These are phyloP conservation scores for Apis florea DNA, from an alignment of 1,140 invertebrate species.

Conservation along the genomic window DNA sequence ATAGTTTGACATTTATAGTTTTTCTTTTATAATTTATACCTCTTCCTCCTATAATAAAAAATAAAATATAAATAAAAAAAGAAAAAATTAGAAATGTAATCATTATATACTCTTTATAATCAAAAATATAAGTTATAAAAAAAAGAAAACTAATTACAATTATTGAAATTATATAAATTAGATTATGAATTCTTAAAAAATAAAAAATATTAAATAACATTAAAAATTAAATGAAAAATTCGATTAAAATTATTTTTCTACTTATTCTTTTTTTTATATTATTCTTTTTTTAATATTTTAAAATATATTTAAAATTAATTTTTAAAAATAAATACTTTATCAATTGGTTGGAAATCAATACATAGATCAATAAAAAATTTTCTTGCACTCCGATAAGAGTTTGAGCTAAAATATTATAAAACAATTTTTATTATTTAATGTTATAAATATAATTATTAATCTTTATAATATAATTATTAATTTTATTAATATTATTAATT, in stretches of 20 bases:
- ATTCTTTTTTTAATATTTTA: not conserved
- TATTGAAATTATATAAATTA: not conserved
- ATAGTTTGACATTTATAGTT: not conserved
- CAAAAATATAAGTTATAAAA: no score
- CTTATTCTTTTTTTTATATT: no score
- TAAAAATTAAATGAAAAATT: no score
- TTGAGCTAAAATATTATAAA: not conserved
- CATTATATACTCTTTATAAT: no score
- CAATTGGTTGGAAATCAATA: constrained; percentile 1
- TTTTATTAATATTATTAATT: no score
- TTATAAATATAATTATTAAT: no score
- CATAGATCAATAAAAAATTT: not conserved
- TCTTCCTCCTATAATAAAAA: not conserved
- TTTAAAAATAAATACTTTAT: not conserved
- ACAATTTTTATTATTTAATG: not conserved
- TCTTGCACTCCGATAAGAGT: not conserved
- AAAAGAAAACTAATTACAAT: not conserved
- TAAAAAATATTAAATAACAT: not conserved
- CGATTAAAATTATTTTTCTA: no score
- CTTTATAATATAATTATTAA: no score
- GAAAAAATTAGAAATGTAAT: not conserved
- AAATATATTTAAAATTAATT: not conserved
- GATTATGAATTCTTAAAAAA: not conserved
- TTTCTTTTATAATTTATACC: not conserved
- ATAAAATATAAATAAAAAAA: not conserved